These are phyloP conservation scores for Miichthys miiuy DNA, from an alignment of 2,797 vertebrate genomes.

Conservation along the genomic window DNA sequence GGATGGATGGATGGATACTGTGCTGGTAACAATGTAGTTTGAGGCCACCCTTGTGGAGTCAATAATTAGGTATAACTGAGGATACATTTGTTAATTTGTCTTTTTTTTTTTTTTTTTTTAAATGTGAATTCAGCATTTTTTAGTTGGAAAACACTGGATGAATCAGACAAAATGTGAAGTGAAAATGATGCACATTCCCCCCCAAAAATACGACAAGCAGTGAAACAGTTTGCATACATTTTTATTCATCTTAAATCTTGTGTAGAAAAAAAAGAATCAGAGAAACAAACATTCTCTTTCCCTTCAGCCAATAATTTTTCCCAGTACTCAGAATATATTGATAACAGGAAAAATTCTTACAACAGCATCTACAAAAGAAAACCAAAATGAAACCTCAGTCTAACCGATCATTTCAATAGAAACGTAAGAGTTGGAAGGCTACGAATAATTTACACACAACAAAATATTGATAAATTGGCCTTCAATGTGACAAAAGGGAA, in stretches of 20 bases:
- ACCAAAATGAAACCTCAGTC: slow-evolving; percentile 85
- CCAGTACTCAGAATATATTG: slow-evolving; percentile 92
- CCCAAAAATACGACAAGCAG: slow-evolving; percentile 15
- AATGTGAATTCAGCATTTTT: neutral
- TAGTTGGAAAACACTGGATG: neutral
- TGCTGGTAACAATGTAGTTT: no score
- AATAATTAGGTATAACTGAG: neutral
- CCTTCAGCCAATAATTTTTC: slow-evolving; percentile 92
- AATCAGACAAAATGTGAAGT: neutral
- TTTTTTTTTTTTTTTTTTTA: no score
- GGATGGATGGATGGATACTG: no score
- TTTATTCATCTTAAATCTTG: slow-evolving; percentile 98
- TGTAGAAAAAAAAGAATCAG: slow-evolving; percentile 95
- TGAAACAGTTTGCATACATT: slow-evolving; percentile 89
- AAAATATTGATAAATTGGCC: slow-evolving; percentile 92
- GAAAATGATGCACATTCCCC: neutral
- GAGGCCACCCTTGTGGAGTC: neutral
- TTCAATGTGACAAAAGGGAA: slow-evolving; percentile 70
- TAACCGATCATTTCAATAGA: slow-evolving; percentile 94
- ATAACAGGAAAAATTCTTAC: slow-evolving; percentile 94
- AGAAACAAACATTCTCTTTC: slow-evolving; percentile 92
- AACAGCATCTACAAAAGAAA: slow-evolving; percentile 97
- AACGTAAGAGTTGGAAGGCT: slow-evolving; percentile 89
- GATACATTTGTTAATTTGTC: neutral
- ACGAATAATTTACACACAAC: slow-evolving; percentile 97